Base-by-base conservation (phyloP, 2,888 invertebrate species). In the Halictus ligatus region DNA sequence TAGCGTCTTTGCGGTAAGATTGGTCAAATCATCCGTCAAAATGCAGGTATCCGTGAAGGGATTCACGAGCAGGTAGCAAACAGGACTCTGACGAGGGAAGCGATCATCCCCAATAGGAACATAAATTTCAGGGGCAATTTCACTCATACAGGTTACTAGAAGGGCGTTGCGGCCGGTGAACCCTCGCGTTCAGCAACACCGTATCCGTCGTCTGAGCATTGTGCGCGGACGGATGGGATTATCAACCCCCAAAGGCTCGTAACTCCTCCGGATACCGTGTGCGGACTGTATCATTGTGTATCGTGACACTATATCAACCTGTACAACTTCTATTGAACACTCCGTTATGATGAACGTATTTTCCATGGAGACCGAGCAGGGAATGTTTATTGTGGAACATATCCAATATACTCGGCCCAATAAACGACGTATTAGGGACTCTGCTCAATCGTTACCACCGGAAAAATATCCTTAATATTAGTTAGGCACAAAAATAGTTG, bases 191-290 rank as follows among this genome's bases (percentile, higher is more conserved):
- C 83, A 25, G 75, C 78, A 58, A 86, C 83, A 84, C 67, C 78
- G 81, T 86, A 89, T 89, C 87, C 91, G 87, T 84, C 86, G 87
- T 88, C 84, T 81, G 78, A 87, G 89, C 87, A 85, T 86, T 83
- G 87, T 87, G 88, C 90, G 87, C 88, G 87, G 86, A 90, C 89
- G 88, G 91, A 90, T 85, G 88, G 90, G 91, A 93, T 92, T 93
- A 94, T 93, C 92, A 92, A 93, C 89, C 92, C 93, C 93, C 89
- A 89, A 93, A 93, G 94, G 90, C 92, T 91, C 93, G 91, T 94
- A 93, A 93, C 91, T 94, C 91, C 90, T 83, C 54, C 73, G 79
- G 80, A 78, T 86, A 81, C 85, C 84, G 85, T 80, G 83, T 82
- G 83, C 64, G 80, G 80, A 79, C 84, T 89, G 86, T 87, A 88